Conservation (phyloP, 2,113 vertebrate genomes). For the Phalacrocorax brasilianus region DNA sequence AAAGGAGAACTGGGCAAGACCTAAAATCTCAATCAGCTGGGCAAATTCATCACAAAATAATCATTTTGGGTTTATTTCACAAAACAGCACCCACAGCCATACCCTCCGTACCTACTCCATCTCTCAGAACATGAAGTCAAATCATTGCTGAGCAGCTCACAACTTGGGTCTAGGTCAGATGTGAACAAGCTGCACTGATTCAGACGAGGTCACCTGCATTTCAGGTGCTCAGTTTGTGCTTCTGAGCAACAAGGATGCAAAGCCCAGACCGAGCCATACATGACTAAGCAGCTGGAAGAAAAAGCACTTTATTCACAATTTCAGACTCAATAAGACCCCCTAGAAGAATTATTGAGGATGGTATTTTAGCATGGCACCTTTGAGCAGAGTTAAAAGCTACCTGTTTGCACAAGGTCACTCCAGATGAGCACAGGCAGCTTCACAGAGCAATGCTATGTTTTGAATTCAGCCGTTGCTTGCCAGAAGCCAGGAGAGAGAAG, state of each 20-base stretch:
- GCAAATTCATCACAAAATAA: background rate
- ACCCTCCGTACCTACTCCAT: background rate
- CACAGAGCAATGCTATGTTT: rapidly evolving
- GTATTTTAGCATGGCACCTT: background rate
- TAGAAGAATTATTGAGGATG: background rate
- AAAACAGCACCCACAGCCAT: background rate
- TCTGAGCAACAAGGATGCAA: background rate
- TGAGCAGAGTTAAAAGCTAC: background rate
- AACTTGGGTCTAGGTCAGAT: background rate
- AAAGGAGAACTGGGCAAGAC: no score
- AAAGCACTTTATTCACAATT: background rate
- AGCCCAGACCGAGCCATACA: rapidly evolving
- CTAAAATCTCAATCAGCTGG: background rate
- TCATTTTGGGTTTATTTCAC: background rate
- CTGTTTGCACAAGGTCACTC: background rate
- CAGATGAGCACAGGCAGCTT: background rate
- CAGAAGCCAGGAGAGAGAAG: background rate
- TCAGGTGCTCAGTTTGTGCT: background rate
- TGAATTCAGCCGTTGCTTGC: background rate
- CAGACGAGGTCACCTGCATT: background rate
- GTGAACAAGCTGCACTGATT: background rate
- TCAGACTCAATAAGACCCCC: background rate
- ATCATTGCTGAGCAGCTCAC: background rate
- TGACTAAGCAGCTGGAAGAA: background rate
- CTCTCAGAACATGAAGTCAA: background rate